These are phyloP conservation scores for Boloria euphrosyne DNA, from an alignment of 2,888 invertebrate species.

Conservation along the genomic window DNA sequence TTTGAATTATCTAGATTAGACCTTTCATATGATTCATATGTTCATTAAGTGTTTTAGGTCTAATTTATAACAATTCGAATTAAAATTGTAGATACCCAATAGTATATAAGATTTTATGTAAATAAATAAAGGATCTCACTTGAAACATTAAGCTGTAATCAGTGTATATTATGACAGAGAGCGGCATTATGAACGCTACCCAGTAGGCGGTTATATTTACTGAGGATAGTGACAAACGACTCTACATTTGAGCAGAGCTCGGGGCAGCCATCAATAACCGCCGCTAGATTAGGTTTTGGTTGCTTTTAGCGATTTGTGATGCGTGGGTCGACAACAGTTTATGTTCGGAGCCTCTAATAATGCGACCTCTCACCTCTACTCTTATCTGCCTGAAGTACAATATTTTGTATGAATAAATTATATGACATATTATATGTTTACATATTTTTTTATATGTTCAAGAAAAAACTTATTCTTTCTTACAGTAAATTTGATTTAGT, in stretches of 20 bases:
- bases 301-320: conserved; percentile 15
- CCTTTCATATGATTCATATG: too few species aligned
- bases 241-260: conserved; percentile 7
- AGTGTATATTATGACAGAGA: not conserved
- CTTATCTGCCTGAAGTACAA: not conserved
- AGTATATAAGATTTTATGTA: too few species aligned
- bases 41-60: too few species aligned
- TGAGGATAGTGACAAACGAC: conserved; percentile 10
- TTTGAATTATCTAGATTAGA: too few species aligned
- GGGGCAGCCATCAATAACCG: conserved; percentile 8
- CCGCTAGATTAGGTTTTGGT: conserved; percentile 8
- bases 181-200: not conserved
- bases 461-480: too few species aligned
- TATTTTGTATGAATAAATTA: not conserved
- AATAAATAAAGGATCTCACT: too few species aligned
- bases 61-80: too few species aligned
- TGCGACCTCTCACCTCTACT: conserved; percentile 10
- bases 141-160: not conserved
- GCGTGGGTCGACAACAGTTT: conserved; percentile 1
- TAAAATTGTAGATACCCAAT: too few species aligned
- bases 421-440: conserved; percentile 8
- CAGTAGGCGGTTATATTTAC: conserved; percentile 18
- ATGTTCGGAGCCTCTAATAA: conserved; percentile 1
- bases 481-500: too few species aligned
- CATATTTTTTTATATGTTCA: too few species aligned